Base-by-base conservation (phyloP, 2,797 vertebrate species). In the Poecilia gillii region DNA sequence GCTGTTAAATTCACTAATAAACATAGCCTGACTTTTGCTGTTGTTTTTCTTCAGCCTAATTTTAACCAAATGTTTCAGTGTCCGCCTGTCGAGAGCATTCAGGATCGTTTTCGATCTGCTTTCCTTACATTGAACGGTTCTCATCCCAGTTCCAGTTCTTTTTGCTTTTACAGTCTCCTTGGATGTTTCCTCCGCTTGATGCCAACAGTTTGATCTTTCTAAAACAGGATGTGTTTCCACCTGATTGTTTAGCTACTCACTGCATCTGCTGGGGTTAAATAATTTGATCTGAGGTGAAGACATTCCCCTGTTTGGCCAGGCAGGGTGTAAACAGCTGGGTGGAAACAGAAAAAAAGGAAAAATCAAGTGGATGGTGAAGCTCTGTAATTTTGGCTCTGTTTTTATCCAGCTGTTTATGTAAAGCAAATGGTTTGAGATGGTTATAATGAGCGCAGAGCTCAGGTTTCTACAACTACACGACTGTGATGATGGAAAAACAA, bases 401-500 rank as follows among this genome's bases (percentile, higher is more conserved):
- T 46, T 70, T 9, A 55, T n/a, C 70, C 49, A 36, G 39, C 12
- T 74, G 72, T 74, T 64, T 74, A 79, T 31, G 51, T 68, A 25
- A 18, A 70, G 45, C 36, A 74, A 46, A 51, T 53, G 33, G 31
- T 72, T 43, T 13, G 33, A 81, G 25, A 41, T 33, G 53, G 45
- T 49, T 62, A 41, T 39, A 72, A 39, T 18, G n/a, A 72, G 12
- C 6, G 28, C 25, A 31, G 28, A 46, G 43, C 66, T 49, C 66
- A 75, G 57, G 75, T 72, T 64, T 20, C 33, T 39, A 20, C 45
- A 62, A 73, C 59, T 45, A 39, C 41, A 33, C 4, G 31, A 73
- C 14, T 31, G 20, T 47, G 62, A 79, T 73, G 28, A 55, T 45
- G 45, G 66, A 74, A 66, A 46, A 73, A 75, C 49, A 81, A 70